A percentile compares a stretch with the other conserved stretches of the same genome.
These are phyloP conservation scores for Yasuhikotakia modesta DNA, from an alignment of 2,797 vertebrate genomes.

Conservation along the genomic window DNA sequence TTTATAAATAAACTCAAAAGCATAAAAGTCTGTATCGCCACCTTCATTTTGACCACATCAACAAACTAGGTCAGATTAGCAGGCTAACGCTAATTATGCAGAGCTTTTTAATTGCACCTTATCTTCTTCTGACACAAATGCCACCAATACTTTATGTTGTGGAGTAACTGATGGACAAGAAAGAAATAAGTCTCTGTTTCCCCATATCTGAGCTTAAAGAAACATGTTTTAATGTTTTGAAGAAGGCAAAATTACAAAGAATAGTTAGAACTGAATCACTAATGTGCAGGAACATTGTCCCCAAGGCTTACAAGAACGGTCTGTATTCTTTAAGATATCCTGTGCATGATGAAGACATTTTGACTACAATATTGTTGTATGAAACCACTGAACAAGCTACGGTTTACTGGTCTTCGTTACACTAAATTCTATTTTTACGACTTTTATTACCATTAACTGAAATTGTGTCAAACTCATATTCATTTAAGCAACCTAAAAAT, in stretches of 20 bases:
- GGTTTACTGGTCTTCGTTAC: background rate
- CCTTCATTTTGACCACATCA: slow-evolving; percentile 52
- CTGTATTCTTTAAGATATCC: slow-evolving; percentile 22
- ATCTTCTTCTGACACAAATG: slow-evolving; percentile 69
- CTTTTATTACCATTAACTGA: background rate
- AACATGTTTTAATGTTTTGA: background rate
- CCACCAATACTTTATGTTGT: slow-evolving; percentile 69
- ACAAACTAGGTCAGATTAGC: slow-evolving; percentile 66
- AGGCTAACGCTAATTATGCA: slow-evolving; percentile 65
- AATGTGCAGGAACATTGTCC: slow-evolving; percentile 50
- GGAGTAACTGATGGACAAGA: slow-evolving; percentile 63
- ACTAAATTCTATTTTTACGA: background rate
- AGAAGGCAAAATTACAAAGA: slow-evolving; percentile 9
- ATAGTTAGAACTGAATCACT: background rate
- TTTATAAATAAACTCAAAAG: slow-evolving; percentile 66
- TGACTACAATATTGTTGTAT: background rate
- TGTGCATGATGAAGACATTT: background rate
- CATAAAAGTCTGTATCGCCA: background rate
- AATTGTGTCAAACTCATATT: too few relatives aligned
- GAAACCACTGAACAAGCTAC: background rate
- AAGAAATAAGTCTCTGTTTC: too few relatives aligned
- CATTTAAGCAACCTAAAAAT: background rate
- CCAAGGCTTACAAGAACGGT: slow-evolving; percentile 67
- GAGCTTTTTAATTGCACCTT: slow-evolving; percentile 70
- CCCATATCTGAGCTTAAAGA: slow-evolving; percentile 16